These are phyloP conservation scores for Parapristionchus giblindavisi DNA, from an alignment of 2,888 invertebrate genomes.

Conservation along the genomic window DNA sequence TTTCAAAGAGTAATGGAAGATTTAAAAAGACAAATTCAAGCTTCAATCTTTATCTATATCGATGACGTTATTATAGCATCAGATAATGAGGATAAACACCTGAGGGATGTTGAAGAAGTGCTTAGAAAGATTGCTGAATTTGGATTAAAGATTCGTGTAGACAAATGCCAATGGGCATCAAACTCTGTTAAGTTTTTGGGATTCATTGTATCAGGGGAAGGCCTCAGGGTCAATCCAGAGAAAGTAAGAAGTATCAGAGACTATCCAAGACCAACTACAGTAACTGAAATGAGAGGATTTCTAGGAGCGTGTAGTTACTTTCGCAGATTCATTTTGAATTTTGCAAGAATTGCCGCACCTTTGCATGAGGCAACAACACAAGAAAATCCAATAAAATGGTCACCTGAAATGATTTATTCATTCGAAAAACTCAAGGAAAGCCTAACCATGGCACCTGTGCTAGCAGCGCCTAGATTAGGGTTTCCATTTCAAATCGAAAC, in stretches of 20 bases:
- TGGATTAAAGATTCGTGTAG: constrained; percentile 7
- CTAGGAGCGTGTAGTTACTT: constrained; percentile 41
- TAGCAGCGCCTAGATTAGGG: constrained; percentile 36
- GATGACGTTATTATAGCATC: constrained; percentile 44
- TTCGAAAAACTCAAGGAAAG: constrained; percentile 39
- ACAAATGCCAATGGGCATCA: constrained; percentile 15
- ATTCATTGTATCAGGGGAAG: constrained; percentile 23
- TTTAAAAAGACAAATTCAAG: background rate
- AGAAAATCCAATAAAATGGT: constrained; percentile 40
- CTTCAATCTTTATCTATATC: too few relatives aligned
- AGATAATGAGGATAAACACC: constrained; percentile 31
- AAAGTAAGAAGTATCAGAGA: constrained; percentile 26
- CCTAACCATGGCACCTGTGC: constrained; percentile 37
- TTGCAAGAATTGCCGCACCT: constrained; percentile 38
- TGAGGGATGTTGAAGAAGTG: constrained; percentile 44
- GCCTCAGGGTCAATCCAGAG: constrained; percentile 4
- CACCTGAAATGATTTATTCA: constrained; percentile 2
- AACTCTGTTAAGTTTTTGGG: constrained; percentile 4
- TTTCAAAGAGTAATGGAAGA: constrained; percentile 42
- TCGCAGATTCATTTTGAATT: constrained; percentile 42
- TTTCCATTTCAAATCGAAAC: constrained; percentile 42
- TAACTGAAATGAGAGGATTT: constrained; percentile 34
- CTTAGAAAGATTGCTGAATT: constrained; percentile 22
- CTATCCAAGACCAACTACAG: constrained; percentile 29
- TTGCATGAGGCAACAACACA: constrained; percentile 39